A percentile compares a stretch with the other conserved stretches of the same genome.
Conservation (phyloP, 2,797 vertebrate genomes). For the Hipposideros larvatus region DNA sequence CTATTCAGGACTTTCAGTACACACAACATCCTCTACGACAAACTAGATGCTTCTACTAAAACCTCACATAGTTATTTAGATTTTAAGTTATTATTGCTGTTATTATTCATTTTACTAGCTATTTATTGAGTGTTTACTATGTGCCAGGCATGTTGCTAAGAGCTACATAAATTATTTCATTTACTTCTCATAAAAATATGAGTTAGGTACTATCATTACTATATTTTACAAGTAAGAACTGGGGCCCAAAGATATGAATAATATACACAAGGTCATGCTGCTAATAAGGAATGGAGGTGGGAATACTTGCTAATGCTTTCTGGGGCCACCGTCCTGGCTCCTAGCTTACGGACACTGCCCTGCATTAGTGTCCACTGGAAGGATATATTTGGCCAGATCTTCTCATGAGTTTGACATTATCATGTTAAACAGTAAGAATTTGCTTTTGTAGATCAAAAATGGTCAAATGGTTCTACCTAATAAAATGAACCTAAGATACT, state of each 20-base stretch:
- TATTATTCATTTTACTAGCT: conserved; percentile 23
- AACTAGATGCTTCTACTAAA: conserved; percentile 12
- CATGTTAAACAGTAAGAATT: background rate
- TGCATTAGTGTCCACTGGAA: background rate
- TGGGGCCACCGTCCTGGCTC: background rate
- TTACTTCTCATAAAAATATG: conserved; percentile 44
- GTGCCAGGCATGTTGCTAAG: background rate
- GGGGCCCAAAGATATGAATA: background rate
- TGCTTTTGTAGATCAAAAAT: background rate
- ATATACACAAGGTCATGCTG: background rate
- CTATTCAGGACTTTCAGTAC: conserved; percentile 53
- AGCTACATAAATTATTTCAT: conserved; percentile 37
- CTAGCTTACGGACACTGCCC: background rate
- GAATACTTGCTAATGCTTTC: background rate
- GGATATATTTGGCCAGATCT: background rate
- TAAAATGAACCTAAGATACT: background rate
- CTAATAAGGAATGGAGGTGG: background rate
- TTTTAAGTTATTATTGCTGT: conserved; percentile 37
- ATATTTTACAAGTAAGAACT: conserved; percentile 18
- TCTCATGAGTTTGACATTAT: background rate
- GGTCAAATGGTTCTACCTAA: background rate
- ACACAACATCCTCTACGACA: background rate
- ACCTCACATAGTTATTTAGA: background rate
- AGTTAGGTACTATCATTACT: background rate
- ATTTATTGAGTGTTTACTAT: conserved; percentile 41